Evolutionary conservation across 2,113 vertebrate species (phyloP), one percentile per base, ranked within the genome.

Genomic region (Myanophis thanlyinensis): DNA sequence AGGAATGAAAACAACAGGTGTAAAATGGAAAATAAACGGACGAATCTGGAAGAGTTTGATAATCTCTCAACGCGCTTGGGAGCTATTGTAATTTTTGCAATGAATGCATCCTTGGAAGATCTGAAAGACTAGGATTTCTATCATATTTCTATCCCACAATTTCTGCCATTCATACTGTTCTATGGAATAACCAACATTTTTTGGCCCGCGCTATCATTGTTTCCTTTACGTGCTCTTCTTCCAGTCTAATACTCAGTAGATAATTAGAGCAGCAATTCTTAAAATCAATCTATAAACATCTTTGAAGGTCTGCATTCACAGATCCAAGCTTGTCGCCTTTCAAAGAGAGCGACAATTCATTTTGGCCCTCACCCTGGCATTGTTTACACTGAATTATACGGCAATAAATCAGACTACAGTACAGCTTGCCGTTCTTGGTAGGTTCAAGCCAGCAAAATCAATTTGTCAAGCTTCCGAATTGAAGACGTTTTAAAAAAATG

Each of bases 381-480:
- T 47, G 91, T 56, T 94, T 89, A 89, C 51, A 92, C 11, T 53
- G 56, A 85, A 94, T 62, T 84, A 87, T 5, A 95, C 0, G 40
- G 52, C 4, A 88, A 44, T 12, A 1, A 73, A 8, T 20, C 67
- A 1, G 1, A 48, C 44, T 93, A 88, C 52, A 92, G 91, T 94
- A 62, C 0, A 95, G 52, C 10, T 44, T 51, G 84, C 52, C 73
- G 2, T 93, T 91, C 73, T 87, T 40, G 91, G 11, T 15, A 89
- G 30, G 92, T 91, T 56, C 52, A 46, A 94, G 80, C 89, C 89
- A 94, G 22, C 6, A 51, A 95, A 49, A 52, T 94, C 88, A 90
- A 0, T 93, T 93, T 89, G 93, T 10, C 22, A 94, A 10, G 22
- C 2, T 91, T 91, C 46, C 90, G 2, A 93, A 51, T 53, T 47